A percentile compares a stretch with the other conserved stretches of the same genome.
phyloP scores from a whole-genome alignment of 2,113 vertebrate genomes.

The Sorex fumeus region DNA sequence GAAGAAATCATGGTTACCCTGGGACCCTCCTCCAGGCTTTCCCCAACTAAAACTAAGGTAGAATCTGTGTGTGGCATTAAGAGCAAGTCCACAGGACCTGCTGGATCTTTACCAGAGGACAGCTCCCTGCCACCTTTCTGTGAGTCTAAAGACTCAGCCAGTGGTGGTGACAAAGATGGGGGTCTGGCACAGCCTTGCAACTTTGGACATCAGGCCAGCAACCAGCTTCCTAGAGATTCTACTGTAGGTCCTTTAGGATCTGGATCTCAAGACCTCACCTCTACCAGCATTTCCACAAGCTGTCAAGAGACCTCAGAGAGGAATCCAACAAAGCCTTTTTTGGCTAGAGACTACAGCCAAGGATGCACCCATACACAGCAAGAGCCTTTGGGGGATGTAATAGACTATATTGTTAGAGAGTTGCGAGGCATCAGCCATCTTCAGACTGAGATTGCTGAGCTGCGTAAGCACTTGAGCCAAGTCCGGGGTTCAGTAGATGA shows the following conservation, averaged over 20 bases:
- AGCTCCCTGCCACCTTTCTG: not conserved
- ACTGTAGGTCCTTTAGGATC: conserved; percentile 62
- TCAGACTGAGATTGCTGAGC: conserved; percentile 97
- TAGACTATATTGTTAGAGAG: conserved; percentile 97
- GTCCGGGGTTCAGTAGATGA: conserved; percentile 97
- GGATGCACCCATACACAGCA: conserved; percentile 62
- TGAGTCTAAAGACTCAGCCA: conserved; percentile 76
- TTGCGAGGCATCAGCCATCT: conserved; percentile 97
- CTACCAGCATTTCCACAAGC: conserved; percentile 83
- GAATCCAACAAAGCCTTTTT: conserved; percentile 71
- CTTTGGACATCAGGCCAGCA: conserved; percentile 81
- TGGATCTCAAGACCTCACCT: conserved; percentile 82
- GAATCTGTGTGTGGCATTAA: conserved; percentile 87
- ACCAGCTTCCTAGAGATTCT: conserved; percentile 61
- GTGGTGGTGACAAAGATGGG: conserved; percentile 86
- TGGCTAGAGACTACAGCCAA: conserved; percentile 40
- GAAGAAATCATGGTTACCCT: conserved; percentile 86
- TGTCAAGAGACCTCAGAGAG: conserved; percentile 85
- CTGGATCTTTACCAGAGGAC: conserved; percentile 81
- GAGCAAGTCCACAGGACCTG: conserved; percentile 79
- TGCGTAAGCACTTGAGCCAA: conserved; percentile 94
- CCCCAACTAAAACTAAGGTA: conserved; percentile 88
- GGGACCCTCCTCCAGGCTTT: conserved; percentile 83
- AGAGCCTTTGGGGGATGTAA: conserved; percentile 89
- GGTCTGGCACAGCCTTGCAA: conserved; percentile 82